phyloP scores from a whole-genome alignment of 2,113 vertebrate genomes.

The Gulo gulo region DNA sequence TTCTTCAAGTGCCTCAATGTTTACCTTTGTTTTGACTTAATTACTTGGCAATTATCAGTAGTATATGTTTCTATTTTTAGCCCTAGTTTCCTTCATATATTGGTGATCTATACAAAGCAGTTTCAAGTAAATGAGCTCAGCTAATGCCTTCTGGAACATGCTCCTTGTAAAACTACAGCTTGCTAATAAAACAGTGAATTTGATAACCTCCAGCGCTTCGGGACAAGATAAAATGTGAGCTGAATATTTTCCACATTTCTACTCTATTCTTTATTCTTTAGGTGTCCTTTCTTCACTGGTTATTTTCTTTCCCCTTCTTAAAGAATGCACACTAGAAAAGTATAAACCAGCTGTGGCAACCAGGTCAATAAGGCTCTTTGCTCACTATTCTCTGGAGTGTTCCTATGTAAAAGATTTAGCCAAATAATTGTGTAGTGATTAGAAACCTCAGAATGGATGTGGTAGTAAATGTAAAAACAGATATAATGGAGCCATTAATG shows the following conservation, averaged over 20 bases:
- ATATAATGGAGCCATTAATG: not conserved
- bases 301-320: not conserved
- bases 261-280: not conserved
- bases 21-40: not conserved
- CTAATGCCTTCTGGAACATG: not conserved
- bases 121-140: constrained; percentile 31
- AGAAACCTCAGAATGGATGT: not conserved
- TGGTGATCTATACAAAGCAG: not conserved
- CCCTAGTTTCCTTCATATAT: not conserved
- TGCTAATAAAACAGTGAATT: constrained; percentile 50
- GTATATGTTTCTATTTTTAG: not conserved
- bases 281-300: not conserved
- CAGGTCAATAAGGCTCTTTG: not conserved
- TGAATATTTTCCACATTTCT: not conserved
- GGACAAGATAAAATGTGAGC: constrained; percentile 2
- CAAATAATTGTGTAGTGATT: not conserved
- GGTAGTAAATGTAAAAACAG: not conserved
- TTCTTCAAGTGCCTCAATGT: not conserved
- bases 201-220: not conserved
- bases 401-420: not conserved
- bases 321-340: not conserved
- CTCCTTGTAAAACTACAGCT: not conserved
- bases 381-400: not conserved
- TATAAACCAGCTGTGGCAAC: not conserved
- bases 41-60: not conserved